phyloP scores from a whole-genome alignment of 2,113 vertebrate genomes.

The Thomomys bottae region DNA sequence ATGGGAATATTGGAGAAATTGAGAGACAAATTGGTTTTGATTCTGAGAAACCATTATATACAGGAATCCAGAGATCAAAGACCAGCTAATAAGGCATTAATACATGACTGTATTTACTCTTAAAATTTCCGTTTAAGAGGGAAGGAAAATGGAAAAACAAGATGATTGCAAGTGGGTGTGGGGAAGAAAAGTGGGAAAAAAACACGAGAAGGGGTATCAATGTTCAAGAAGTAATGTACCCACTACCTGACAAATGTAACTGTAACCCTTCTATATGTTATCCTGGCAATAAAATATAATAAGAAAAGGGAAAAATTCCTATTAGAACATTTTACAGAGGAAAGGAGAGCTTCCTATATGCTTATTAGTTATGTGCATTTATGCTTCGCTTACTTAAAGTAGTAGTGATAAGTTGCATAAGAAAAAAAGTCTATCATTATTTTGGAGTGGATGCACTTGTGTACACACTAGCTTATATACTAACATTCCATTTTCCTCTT shows the following conservation, averaged over 20 bases:
- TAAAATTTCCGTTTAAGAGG: background rate
- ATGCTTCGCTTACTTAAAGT: background rate
- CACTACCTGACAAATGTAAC: no score
- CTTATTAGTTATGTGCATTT: no score
- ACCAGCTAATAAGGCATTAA: background rate
- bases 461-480: background rate
- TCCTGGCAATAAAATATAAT: no score
- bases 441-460: background rate
- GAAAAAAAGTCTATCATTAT: background rate
- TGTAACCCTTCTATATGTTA: no score
- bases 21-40: background rate
- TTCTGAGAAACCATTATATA: background rate
- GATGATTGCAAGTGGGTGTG: no score
- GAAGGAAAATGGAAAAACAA: no score
- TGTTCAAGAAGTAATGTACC: no score
- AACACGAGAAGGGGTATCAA: no score
- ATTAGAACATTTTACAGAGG: background rate
- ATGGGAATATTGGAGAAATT: no score
- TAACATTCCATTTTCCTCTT: background rate
- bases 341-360: background rate
- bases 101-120: background rate
- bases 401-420: background rate
- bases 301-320: no score
- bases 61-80: background rate
- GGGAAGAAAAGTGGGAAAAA: no score